These are phyloP conservation scores for Henicopernis longicauda DNA, from an alignment of 2,113 vertebrate species.

Conservation along the genomic window DNA sequence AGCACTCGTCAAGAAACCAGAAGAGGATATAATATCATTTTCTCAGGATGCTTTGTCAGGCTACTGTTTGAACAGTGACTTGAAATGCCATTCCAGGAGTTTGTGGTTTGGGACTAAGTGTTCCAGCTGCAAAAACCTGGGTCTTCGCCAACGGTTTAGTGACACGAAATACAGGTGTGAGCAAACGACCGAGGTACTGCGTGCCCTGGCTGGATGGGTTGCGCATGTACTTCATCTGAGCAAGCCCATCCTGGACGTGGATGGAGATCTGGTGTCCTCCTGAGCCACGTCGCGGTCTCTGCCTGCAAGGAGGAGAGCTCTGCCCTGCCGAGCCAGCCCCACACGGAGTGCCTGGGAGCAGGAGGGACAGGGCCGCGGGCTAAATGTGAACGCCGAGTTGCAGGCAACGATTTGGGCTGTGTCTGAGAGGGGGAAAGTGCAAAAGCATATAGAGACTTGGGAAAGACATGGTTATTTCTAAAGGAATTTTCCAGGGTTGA, in stretches of 20 bases:
- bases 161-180: neutral
- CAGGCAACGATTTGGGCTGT: neutral
- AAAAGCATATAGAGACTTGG: neutral
- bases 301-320: neutral
- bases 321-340: accelerated
- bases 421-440: neutral
- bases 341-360: accelerated
- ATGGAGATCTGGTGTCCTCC: neutral
- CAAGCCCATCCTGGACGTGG: neutral
- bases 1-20: neutral
- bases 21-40: constrained; percentile 9
- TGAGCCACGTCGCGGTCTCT: neutral
- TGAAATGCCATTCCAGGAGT: neutral
- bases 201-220: accelerated
- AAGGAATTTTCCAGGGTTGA: neutral
- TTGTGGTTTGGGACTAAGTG: neutral
- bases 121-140: neutral
- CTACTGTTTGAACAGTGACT: neutral
- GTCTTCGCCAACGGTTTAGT: neutral
- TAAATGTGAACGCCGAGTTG: neutral
- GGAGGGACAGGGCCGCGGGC: neutral
- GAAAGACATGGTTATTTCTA: neutral
- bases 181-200: no score
- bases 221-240: neutral
- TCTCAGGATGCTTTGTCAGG: neutral